A percentile compares a stretch with the other conserved stretches of the same genome.
These are phyloP conservation scores for Tragelaphus buxtoni DNA, from an alignment of 2,113 vertebrate genomes.

Conservation along the genomic window DNA sequence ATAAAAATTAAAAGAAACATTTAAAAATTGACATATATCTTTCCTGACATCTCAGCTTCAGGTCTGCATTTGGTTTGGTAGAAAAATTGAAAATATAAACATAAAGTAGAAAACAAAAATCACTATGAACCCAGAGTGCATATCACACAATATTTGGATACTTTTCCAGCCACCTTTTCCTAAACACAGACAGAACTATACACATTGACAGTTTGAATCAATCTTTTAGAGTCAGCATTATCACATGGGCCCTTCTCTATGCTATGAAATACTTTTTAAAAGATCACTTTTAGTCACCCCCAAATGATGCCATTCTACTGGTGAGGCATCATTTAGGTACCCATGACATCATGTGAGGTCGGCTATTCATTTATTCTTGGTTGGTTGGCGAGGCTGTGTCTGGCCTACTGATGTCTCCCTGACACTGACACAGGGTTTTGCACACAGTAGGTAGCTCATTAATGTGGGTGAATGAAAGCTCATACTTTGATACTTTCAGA, in stretches of 20 bases:
- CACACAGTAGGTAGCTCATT: background rate
- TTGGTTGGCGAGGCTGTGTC: background rate
- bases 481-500: background rate
- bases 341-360: background rate
- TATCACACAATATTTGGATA: background rate
- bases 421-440: background rate
- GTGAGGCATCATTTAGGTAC: background rate
- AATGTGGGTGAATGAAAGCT: background rate
- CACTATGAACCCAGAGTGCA: background rate
- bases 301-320: background rate
- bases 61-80: background rate
- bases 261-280: background rate
- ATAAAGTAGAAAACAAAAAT: background rate
- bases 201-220: background rate
- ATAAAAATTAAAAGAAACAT: background rate
- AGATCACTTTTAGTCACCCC: background rate
- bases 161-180: background rate
- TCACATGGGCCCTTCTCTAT: background rate
- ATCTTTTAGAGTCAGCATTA: background rate
- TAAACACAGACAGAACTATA: background rate
- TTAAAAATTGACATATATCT: background rate
- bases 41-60: constrained; percentile 3
- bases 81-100: background rate
- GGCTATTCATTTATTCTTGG: background rate
- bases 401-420: background rate